Evolutionary conservation across 2,797 vertebrate genomes (phyloP).

Genomic region (Pachyuromys duprasi): DNA sequence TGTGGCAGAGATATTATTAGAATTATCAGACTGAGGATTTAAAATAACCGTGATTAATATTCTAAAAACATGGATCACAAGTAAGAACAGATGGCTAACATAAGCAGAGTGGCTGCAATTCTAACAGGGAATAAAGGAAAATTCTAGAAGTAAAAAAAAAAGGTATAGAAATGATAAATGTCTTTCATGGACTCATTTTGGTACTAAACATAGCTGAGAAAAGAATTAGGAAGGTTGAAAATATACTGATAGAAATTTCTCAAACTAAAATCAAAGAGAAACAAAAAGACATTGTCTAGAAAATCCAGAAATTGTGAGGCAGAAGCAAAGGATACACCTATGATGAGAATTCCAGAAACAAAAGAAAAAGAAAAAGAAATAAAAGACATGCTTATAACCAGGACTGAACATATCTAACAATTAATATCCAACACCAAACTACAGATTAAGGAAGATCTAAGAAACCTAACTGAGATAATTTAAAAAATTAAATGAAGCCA

Average conservation of each 20-base stretch:
- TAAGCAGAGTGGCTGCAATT: background rate
- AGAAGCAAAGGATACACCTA: background rate
- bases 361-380: background rate
- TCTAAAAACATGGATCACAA: background rate
- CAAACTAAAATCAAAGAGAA: background rate
- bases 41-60: conserved; percentile 39
- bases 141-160: background rate
- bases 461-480: background rate
- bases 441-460: background rate
- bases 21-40: background rate
- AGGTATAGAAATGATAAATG: conserved; percentile 30
- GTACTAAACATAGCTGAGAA: background rate
- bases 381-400: background rate
- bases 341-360: background rate
- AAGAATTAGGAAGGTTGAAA: background rate
- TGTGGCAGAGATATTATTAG: background rate
- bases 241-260: background rate
- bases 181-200: background rate
- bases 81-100: background rate
- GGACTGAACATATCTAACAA: background rate
- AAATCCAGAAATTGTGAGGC: background rate
- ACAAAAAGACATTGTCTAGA: background rate
- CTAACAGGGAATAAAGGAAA: background rate
- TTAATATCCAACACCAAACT: background rate
- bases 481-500: background rate